Evolutionary conservation across 2,888 invertebrate genomes (phyloP).

Genomic region (Drosophila incognita): DNA sequence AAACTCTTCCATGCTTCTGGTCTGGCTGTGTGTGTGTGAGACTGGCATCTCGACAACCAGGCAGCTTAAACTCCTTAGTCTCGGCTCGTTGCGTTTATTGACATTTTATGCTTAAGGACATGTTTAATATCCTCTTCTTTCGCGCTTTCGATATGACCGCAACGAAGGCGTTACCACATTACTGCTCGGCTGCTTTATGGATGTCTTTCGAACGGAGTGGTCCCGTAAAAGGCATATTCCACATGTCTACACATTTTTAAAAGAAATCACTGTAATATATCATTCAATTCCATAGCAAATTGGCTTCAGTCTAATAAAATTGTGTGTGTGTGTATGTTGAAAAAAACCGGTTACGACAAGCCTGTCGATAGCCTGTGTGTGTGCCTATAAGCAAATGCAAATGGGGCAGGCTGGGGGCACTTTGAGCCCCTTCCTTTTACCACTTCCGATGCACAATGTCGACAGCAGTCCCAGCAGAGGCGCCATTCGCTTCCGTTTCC

Average conservation of each 20-base stretch:
- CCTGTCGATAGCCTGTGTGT: constrained; percentile 26
- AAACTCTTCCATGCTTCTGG: constrained; percentile 7
- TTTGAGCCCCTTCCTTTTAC: constrained; percentile 57
- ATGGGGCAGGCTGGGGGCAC: constrained; percentile 48
- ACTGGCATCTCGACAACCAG: constrained; percentile 47
- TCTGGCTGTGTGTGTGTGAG: constrained; percentile 6
- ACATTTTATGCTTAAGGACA: constrained; percentile 78
- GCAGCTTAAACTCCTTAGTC: constrained; percentile 67
- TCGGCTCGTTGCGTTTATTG: constrained; percentile 74
- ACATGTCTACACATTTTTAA: constrained; percentile 8
- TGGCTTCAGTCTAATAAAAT: constrained; percentile 31
- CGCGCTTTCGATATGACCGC: constrained; percentile 34
- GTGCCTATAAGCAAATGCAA: constrained; percentile 56
- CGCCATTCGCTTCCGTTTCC: constrained; percentile 71
- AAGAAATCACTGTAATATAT: constrained; percentile 22
- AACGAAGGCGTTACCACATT: constrained; percentile 17
- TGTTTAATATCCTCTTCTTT: constrained; percentile 67
- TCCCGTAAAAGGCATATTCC: constrained; percentile 5
- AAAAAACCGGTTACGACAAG: constrained; percentile 26
- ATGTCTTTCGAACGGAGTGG: constrained; percentile 13
- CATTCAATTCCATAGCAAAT: constrained; percentile 34
- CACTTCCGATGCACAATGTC: constrained; percentile 66
- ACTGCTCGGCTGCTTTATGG: neutral
- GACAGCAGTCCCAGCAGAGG: constrained; percentile 61
- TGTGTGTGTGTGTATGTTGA: neutral